phyloP scores from a whole-genome alignment of 2,888 invertebrate species.

The Luffia ferchaultella region DNA sequence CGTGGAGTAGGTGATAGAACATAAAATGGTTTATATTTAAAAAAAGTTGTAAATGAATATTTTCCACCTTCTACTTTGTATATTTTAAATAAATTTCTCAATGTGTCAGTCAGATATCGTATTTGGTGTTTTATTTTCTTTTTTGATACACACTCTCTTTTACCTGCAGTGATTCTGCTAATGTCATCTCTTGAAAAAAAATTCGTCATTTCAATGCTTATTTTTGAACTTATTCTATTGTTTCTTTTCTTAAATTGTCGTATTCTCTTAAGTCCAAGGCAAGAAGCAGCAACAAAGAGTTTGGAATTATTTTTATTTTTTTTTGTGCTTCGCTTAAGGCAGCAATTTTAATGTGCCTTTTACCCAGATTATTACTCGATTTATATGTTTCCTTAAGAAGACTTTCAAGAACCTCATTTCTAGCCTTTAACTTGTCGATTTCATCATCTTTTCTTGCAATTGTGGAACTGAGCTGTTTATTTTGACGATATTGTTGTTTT shows the following conservation, averaged over 20 bases:
- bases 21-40: conserved; percentile 9
- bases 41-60: conserved; percentile 9
- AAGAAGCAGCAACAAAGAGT: conserved; percentile 7
- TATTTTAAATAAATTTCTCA: conserved; percentile 5
- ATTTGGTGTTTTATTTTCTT: background rate
- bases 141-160: background rate
- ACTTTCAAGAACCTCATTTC: conserved; percentile 4
- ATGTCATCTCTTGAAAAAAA: conserved; percentile 1
- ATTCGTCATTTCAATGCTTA: background rate
- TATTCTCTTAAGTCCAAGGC: too few species aligned
- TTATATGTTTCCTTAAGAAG: conserved; percentile 4
- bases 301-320: conserved; percentile 8
- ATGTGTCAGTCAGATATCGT: conserved; percentile 4
- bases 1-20: conserved; percentile 8
- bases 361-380: conserved; percentile 1
- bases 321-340: conserved; percentile 7
- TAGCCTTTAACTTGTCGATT: conserved; percentile 4
- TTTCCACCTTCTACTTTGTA: conserved; percentile 4
- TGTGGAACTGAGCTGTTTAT: too few species aligned
- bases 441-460: too few species aligned
- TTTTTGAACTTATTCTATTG: background rate
- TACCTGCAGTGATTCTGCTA: background rate
- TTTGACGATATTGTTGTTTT: too few species aligned
- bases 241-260: conserved; percentile 8
- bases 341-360: conserved; percentile 3